These are phyloP conservation scores for Pocillopora damicornis DNA, from an alignment of 64 coral and sea anemone genomes.

Conservation along the genomic window DNA sequence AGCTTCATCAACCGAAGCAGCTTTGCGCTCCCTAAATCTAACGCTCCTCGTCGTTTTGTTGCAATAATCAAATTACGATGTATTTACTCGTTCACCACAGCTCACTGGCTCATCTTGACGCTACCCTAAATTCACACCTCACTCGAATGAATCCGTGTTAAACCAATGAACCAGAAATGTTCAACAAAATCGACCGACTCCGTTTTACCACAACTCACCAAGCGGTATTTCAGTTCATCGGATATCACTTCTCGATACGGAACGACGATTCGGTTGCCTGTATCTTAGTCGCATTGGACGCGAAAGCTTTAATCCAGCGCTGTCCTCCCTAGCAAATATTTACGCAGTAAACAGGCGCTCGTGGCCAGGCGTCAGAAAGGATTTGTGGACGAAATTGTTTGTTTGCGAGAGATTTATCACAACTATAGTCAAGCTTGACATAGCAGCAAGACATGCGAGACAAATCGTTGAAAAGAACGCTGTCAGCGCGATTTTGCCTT, in stretches of 20 bases:
- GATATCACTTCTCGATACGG: slow-evolving; percentile 36
- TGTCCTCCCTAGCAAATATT: slow-evolving; percentile 8
- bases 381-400: slow-evolving; percentile 45
- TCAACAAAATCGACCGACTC: slow-evolving; percentile 53
- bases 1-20: not conserved
- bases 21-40: not conserved
- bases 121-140: slow-evolving; percentile 46
- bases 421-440: slow-evolving; percentile 40
- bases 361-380: slow-evolving; percentile 19
- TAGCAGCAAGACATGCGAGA: not conserved
- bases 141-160: slow-evolving; percentile 67
- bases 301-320: not conserved
- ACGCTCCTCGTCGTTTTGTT: not conserved
- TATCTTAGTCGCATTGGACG: slow-evolving; percentile 1
- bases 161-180: slow-evolving; percentile 76
- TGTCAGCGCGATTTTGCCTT: not conserved
- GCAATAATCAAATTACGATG: slow-evolving; percentile 27
- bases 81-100: slow-evolving; percentile 9
- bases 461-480: slow-evolving; percentile 13
- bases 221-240: slow-evolving; percentile 31
- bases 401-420: slow-evolving; percentile 23
- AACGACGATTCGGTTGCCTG: slow-evolving; percentile 20
- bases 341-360: slow-evolving; percentile 18
- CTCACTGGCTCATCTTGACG: not conserved
- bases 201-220: slow-evolving; percentile 48